Evolutionary conservation across 2,888 invertebrate genomes (phyloP).

Genomic region (Cancer borealis): DNA sequence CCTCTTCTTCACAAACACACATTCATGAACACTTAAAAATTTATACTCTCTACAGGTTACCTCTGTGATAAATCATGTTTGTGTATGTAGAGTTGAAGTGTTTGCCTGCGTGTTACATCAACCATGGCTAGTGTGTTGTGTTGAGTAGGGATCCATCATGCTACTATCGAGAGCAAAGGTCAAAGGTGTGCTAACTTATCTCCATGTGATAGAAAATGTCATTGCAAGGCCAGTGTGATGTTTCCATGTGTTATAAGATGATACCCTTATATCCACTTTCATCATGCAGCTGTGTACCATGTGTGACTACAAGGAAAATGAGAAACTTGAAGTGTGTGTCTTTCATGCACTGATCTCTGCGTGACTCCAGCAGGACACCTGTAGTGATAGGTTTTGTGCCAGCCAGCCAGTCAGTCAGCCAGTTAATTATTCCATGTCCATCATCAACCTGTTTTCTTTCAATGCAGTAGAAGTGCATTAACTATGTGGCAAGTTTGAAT

Average conservation of each 20-base stretch:
- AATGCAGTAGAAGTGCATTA: conserved; percentile 68
- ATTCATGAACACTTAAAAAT: conserved; percentile 51
- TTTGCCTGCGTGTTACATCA: conserved; percentile 50
- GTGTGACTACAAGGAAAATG: conserved; percentile 69
- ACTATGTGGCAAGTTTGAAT: conserved; percentile 46
- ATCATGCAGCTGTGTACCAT: conserved; percentile 71
- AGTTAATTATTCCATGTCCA: conserved; percentile 57
- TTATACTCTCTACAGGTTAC: conserved; percentile 48
- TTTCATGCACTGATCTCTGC: conserved; percentile 68
- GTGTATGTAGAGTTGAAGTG: conserved; percentile 1
- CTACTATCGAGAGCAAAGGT: neutral
- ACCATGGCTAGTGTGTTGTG: conserved; percentile 32
- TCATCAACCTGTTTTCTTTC: conserved; percentile 61
- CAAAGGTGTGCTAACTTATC: neutral
- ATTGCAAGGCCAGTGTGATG: conserved; percentile 68
- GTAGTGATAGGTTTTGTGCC: conserved; percentile 68
- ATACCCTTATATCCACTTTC: conserved; percentile 68
- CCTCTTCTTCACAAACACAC: conserved; percentile 52
- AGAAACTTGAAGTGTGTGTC: conserved; percentile 69
- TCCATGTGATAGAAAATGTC: conserved; percentile 55
- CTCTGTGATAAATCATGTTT: conserved; percentile 55
- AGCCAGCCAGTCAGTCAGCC: conserved; percentile 66
- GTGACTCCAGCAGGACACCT: conserved; percentile 65
- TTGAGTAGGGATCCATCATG: conserved; percentile 43
- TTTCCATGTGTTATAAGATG: conserved; percentile 65